Base-by-base conservation (phyloP, 2,113 vertebrate genomes). In the Clarias batrachus region DNA sequence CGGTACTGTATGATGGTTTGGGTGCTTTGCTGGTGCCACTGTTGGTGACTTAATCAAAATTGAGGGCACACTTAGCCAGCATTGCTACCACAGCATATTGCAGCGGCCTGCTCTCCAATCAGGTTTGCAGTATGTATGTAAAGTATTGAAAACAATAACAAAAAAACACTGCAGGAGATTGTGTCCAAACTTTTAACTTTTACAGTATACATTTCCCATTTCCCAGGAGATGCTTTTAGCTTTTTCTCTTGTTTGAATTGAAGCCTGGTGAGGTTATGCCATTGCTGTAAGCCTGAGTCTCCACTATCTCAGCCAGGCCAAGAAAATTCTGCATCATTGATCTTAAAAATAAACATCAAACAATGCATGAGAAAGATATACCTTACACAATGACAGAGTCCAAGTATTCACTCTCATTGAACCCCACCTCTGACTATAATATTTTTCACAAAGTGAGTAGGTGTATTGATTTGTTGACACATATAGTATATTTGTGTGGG, bases 311-410 rank as follows among this genome's bases (percentile, higher is more conserved):
- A 80, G 52, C 65, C 30, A 23, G 71, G 62, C 63, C 62, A 48
- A 70, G 62, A 65, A 86, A 79, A 86, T 59, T 79, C 80, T 54
- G 21, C 76, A 57, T 86, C 52, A 86, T 65, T 68, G 76, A 86
- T 86, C 52, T 54, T 70, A 54, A 70, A 86, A 86, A 86, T 86
- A 80, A 79, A 80, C 30, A 86, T 73, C 70, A 52, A 41, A 63
- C 68, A 74, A 66, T 84, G 19, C 33, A 56, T 48, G 57, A 84
- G 33, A 6, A 25, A 76, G 21, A 79, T 25, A 86, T 82, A 65
- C 33, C 80, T 25, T 65, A 82, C 14, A 48, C 10, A 63, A 25
- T 6, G 21, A 9, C 60, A 66, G 21, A n/a, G 14, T 79, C 11
- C 76, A 81, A 81, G 85, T 56, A 10, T 60, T 73, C 27, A 41